Base-by-base conservation (phyloP, 2,113 vertebrate species). In the Psephotus haematonotus region DNA sequence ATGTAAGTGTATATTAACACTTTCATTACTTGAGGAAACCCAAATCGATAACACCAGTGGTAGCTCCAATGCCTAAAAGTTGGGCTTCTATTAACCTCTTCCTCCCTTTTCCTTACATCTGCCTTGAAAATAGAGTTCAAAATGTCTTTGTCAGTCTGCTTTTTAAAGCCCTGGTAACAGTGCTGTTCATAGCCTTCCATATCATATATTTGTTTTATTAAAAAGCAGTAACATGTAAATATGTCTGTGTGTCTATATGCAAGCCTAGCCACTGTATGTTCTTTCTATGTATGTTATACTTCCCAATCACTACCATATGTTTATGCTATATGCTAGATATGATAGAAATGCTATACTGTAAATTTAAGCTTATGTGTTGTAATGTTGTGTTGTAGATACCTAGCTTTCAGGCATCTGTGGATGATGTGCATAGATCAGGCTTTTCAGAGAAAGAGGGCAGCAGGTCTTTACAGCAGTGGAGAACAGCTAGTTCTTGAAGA, bases 21-120 rank as follows among this genome's bases (percentile, higher is more conserved):
- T 96, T 90, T 92, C 88, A 93, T 96, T 97, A 94, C 86, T 53
- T 6, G 10, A 92, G 55, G 62, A 94, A 88, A 88, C 41, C 57
- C 55, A 82, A 96, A 76, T 87, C 31, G 7, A 86, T 95, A 95
- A 94, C 78, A 91, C 11, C 46, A 81, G 60, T 62, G 33, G 24
- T 86, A 74, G 64, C 55, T 67, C 78, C 64, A 78, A 7, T 75
- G 88, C 72, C 55, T 65, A 87, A 86, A 87, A 83, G 63, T 50
- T 91, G 74, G 89, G 28, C 47, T 95, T 95, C 67, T 74, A 68
- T 70, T 88, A 83, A 87, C 55, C 63, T 79, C 43, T 91, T 93
- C 55, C 89, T 96, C 79, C 62, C 71, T 83, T 91, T 69, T 11
- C 6, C 82, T 89, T 74, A 60, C 95, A n/a, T 37, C 15, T 65